phyloP scores from a whole-genome alignment of 2,797 vertebrate species.

The Pitangus sulphuratus region DNA sequence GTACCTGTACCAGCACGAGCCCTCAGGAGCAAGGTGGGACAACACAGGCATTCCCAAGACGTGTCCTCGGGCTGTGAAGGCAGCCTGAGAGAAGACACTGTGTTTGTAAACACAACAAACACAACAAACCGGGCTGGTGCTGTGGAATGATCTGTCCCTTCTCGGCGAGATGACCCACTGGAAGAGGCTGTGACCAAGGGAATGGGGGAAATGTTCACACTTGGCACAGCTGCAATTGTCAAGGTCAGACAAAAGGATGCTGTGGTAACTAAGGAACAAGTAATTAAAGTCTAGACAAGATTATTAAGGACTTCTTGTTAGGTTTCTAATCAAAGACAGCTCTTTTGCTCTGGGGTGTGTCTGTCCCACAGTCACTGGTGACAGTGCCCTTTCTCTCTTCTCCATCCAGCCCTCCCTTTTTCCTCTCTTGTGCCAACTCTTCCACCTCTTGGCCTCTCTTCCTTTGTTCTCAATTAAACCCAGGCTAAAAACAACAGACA shows the following conservation, averaged over 20 bases:
- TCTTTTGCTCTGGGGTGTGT: neutral
- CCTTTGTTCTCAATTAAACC: neutral
- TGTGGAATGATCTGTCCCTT: neutral
- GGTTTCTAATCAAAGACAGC: neutral
- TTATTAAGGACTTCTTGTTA: neutral
- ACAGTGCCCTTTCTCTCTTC: neutral
- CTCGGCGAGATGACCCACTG: fast-evolving
- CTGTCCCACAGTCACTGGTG: neutral
- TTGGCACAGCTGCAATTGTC: neutral
- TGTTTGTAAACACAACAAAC: neutral
- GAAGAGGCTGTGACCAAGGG: neutral
- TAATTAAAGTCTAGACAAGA: constrained; percentile 22
- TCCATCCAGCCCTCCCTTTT: neutral
- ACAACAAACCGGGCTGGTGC: neutral
- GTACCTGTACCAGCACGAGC: neutral
- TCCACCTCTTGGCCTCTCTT: neutral
- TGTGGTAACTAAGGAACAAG: neutral
- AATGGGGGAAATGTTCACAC: neutral
- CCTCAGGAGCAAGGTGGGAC: neutral
- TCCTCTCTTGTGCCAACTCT: neutral
- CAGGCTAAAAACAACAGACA: neutral
- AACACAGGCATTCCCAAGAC: neutral
- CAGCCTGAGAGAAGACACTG: neutral
- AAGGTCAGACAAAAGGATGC: constrained; percentile 9
- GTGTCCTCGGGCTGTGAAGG: neutral